Percentiles rank a stretch among this genome's conserved stretches.
phyloP scores from a whole-genome alignment of 2,797 vertebrate genomes.

The Thamnophis elegans region DNA sequence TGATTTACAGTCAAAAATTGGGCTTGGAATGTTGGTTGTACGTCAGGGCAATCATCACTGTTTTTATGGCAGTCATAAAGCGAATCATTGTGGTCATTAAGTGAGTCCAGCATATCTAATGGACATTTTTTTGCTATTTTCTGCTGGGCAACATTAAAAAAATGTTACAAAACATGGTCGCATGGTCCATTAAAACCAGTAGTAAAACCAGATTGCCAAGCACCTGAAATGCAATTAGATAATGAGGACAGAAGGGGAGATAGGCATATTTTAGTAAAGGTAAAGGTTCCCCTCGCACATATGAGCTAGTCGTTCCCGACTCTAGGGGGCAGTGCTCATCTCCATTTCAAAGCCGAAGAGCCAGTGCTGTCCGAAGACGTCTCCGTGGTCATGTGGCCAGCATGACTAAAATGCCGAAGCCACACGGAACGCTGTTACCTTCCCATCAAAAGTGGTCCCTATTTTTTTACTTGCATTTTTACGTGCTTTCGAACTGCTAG shows the following conservation, averaged over 20 bases:
- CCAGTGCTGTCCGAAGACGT: too few relatives aligned
- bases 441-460: too few relatives aligned
- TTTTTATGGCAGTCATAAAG: background rate
- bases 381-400: too few relatives aligned
- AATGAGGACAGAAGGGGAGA: background rate
- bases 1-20: background rate
- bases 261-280: background rate
- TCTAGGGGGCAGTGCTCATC: too few relatives aligned
- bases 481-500: too few relatives aligned
- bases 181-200: background rate
- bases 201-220: background rate
- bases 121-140: background rate
- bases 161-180: background rate
- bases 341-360: too few relatives aligned
- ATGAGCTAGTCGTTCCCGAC: too few relatives aligned
- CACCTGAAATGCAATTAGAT: background rate
- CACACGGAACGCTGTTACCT: too few relatives aligned
- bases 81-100: background rate
- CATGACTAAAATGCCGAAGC: too few relatives aligned
- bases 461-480: too few relatives aligned
- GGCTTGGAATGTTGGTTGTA: background rate
- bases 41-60: background rate
- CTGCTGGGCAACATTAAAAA: background rate
- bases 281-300: too few relatives aligned
- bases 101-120: background rate